Evolutionary conservation across 2,113 vertebrate species (phyloP).

Genomic region (Tricholaema leucomelas): DNA sequence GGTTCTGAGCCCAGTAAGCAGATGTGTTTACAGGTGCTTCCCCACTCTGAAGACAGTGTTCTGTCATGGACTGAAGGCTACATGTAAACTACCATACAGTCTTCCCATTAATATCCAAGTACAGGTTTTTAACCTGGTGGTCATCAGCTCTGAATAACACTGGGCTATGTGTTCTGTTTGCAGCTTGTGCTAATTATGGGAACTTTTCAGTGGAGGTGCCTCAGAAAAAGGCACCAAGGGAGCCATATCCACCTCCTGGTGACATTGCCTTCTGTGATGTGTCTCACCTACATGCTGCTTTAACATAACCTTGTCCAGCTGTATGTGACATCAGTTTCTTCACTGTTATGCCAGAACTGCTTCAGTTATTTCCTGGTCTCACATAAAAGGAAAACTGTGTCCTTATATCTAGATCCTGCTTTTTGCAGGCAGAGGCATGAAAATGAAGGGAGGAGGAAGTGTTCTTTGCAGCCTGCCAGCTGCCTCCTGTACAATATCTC

Average conservation of each 20-base stretch:
- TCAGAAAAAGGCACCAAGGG: background rate
- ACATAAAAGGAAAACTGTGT: background rate
- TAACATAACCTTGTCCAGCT: background rate
- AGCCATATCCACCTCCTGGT: background rate
- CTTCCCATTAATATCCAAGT: background rate
- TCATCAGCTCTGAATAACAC: background rate
- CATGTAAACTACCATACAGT: background rate
- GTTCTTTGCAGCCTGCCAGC: background rate
- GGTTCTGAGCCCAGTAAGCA: background rate
- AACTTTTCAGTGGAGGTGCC: background rate
- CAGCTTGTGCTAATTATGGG: background rate
- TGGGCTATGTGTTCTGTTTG: background rate
- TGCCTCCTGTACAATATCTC: background rate
- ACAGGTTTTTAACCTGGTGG: background rate
- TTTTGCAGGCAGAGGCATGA: background rate
- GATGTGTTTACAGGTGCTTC: background rate
- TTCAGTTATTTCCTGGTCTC: background rate
- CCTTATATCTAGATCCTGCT: background rate
- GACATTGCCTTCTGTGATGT: rapidly evolving
- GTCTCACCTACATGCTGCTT: background rate
- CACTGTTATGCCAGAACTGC: background rate
- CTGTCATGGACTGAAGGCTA: background rate
- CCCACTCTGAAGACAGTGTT: rapidly evolving
- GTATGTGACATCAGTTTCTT: background rate
- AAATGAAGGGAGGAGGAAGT: background rate